Evolutionary conservation across 2,113 vertebrate species (phyloP), one percentile per base, ranked within the genome.

Genomic region (Pygoscelis antarcticus): DNA sequence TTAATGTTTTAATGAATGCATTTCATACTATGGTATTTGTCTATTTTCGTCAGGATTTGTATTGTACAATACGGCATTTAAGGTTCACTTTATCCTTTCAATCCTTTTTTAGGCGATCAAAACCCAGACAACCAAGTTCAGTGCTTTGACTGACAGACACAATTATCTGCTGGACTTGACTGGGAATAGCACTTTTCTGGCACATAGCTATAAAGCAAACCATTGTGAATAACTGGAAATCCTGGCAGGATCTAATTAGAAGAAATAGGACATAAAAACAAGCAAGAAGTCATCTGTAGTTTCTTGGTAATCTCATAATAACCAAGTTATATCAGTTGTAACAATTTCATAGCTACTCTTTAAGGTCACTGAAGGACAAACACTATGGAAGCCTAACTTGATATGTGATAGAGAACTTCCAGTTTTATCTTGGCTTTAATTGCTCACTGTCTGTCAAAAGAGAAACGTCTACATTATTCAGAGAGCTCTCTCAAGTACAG

Each of bases 191-290:
- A 58, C 30, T 84, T 72, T 58, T 70, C n/a, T 85, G 87, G 87
- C 78, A 87, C 42, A 38, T 0, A 65, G 38, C 55, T 85, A 38
- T 57, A 77, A 85, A 83, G 70, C 11, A 85, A 95, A 85, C 5
- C 34, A 58, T 38, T 62, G 58, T 90, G 94, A 96, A 90, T 91
- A 94, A 87, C 87, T 94, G 91, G 91, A 94, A 96, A 91, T 95
- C 84, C 84, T 87, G 83, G 38, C 65, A 70, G 75, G 81, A 89
- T 93, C 66, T 84, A 93, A 87, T 89, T 61, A 84, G 66, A 64
- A 84, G 74, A 64, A 89, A 93, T 22, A 60, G 13, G 30, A 44
- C 21, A 46, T 3, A 46, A n/a, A 83, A 60, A 8, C 34, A 70
- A 71, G 30, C 12, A 25, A 51, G 6, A 40, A 29, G 32, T 36